Evolutionary conservation across 2,888 invertebrate genomes (phyloP), one percentile per base, ranked within the genome.

Genomic region (Drosophila hamatofila): DNA sequence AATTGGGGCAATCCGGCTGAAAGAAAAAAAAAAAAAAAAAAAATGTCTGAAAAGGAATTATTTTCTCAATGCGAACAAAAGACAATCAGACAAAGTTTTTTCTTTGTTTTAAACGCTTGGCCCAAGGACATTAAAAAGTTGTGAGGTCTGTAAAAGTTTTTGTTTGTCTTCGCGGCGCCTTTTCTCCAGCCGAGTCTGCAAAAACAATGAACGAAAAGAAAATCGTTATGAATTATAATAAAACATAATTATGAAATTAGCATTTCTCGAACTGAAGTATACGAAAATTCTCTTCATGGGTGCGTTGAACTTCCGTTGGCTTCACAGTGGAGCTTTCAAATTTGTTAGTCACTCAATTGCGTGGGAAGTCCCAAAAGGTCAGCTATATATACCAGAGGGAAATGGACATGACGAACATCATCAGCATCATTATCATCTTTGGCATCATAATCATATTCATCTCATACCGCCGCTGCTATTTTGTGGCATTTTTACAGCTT

Each of bases 21-120:
- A 49, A 57, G 12, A 6, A 21, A 55, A 55, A 18, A 37, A 46
- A 39, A 66, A 59, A 56, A 48, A 44, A 33, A 44, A 69, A 59
- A 59, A 59, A 54, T 44, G 52, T 18, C 25, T 49, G 27, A 41
- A 33, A 52, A 60, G 61, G 66, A 52, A 51, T 37, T 58, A 25
- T 48, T 39, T 58, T 55, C 51, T 58, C 58, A 65, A 76, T 71
- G 51, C 37, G 44, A 62, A 52, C 51, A 65, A 62, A 71, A 56
- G 81, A 81, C 82, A 84, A 84, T 79, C 75, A 76, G 81, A 78
- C 71, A 79, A 84, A 81, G 27, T 69, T 77, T 67, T 83, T 87
- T 86, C 81, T 72, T 30, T 79, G 65, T 73, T 73, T 87, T 82
- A 78, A 83, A 84, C 72, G 83, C 80, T 87, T 69, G 49, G 71